phyloP scores from a whole-genome alignment of 2,113 vertebrate species.

The Lagenorhynchus albirostris region DNA sequence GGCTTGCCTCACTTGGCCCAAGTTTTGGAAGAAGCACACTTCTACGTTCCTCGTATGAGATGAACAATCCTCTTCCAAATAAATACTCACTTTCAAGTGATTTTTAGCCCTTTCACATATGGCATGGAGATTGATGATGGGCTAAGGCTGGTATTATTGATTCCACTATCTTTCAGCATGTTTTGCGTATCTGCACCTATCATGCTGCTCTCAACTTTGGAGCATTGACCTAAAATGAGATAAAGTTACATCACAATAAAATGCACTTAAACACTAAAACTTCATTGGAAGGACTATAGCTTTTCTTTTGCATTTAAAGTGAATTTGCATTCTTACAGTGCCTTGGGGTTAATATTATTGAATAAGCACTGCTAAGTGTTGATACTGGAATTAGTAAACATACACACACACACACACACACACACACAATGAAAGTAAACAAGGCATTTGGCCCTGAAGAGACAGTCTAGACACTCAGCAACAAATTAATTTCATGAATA shows the following conservation, averaged over 20 bases:
- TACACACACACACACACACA: background rate
- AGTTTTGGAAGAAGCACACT: background rate
- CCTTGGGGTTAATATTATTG: background rate
- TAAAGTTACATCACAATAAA: background rate
- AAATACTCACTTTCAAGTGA: background rate
- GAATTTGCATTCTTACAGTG: background rate
- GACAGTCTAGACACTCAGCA: background rate
- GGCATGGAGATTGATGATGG: background rate
- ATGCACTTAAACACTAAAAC: background rate
- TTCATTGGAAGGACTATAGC: background rate
- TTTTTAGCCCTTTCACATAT: background rate
- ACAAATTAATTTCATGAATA: background rate
- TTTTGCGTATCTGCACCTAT: background rate
- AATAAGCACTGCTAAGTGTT: background rate
- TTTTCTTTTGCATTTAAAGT: background rate
- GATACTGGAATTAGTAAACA: background rate
- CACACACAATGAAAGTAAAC: background rate
- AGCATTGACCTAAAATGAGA: background rate
- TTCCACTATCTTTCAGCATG: background rate
- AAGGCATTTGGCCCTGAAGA: background rate
- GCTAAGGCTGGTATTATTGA: background rate
- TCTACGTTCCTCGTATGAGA: background rate
- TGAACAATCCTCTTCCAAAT: background rate
- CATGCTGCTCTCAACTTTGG: background rate
- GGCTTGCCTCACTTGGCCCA: background rate